Evolutionary conservation across 2,797 vertebrate species (phyloP).

Genomic region (Ambastaia sidthimunki): DNA sequence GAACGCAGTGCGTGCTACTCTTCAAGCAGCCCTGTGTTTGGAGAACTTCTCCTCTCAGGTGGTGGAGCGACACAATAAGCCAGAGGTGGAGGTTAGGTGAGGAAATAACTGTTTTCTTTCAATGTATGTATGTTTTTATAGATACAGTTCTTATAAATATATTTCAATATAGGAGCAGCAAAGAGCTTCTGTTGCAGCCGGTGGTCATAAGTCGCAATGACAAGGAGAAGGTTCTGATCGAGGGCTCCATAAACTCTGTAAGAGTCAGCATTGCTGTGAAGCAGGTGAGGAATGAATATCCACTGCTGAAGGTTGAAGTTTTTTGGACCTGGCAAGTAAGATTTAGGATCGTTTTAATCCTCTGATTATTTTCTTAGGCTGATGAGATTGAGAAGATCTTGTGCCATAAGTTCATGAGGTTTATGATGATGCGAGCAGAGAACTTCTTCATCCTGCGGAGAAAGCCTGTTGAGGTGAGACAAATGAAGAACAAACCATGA

Average conservation of each 20-base stretch:
- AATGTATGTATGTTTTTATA: not conserved
- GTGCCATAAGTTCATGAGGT: conserved; percentile 99
- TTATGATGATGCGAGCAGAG: conserved; percentile 99
- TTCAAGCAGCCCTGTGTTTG: conserved; percentile 96
- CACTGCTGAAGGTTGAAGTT: not conserved
- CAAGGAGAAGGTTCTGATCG: conserved; percentile 96
- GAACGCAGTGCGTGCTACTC: conserved; percentile 93
- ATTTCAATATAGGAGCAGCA: conserved; percentile 87
- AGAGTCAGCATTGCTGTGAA: conserved; percentile 98
- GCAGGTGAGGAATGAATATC: conserved; percentile 78
- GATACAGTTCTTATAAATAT: not conserved
- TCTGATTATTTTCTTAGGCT: conserved; percentile 75
- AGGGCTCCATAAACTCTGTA: conserved; percentile 98
- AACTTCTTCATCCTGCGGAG: conserved; percentile 98
- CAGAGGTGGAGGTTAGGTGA: conserved; percentile 98
- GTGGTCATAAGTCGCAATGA: conserved; percentile 97
- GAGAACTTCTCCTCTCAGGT: conserved; percentile 99
- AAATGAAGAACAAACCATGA: not conserved
- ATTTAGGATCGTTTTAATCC: not conserved
- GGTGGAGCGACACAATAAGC: conserved; percentile 98
- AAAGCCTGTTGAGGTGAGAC: conserved; percentile 92
- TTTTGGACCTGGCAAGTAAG: not conserved
- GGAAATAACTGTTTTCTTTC: conserved; percentile 33
- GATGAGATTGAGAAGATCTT: conserved; percentile 99
- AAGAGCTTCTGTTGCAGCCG: conserved; percentile 93